A percentile compares a stretch with the other conserved stretches of the same genome.
phyloP scores from a whole-genome alignment of 1,140 invertebrate genomes.

The Chrysomallon squamiferum region DNA sequence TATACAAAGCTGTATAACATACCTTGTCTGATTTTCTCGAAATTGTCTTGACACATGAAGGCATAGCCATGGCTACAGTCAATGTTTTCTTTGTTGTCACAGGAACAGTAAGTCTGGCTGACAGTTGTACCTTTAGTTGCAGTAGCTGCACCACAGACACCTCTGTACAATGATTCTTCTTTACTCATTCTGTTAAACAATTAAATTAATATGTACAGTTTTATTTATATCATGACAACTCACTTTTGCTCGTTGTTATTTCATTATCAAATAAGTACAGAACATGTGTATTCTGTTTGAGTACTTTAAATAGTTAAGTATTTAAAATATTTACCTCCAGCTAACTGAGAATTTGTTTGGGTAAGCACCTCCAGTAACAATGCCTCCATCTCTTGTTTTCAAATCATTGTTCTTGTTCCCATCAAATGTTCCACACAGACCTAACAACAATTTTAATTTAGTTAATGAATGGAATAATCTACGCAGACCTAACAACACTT shows the following conservation, averaged over 20 bases:
- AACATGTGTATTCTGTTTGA: too few relatives aligned
- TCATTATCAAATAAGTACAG: too few relatives aligned
- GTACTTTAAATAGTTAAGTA: too few relatives aligned
- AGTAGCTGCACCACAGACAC: conserved; percentile 33
- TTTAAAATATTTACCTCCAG: conserved; percentile 49
- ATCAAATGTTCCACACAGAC: conserved; percentile 49
- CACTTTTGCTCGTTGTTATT: too few relatives aligned
- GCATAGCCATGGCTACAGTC: conserved; percentile 19
- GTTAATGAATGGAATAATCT: conserved; percentile 36
- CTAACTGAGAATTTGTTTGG: conserved; percentile 30
- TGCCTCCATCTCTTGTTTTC: conserved; percentile 24
- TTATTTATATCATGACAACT: too few relatives aligned
- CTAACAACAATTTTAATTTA: conserved; percentile 12
- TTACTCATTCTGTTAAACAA: conserved; percentile 15
- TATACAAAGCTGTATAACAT: too few relatives aligned
- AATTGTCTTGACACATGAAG: conserved; percentile 18
- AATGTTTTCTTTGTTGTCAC: conserved; percentile 13
- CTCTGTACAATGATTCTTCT: conserved; percentile 26
- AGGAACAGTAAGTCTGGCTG: conserved; percentile 27
- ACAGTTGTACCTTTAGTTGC: not conserved
- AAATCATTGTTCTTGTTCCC: conserved; percentile 35
- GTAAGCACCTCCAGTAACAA: conserved; percentile 11
- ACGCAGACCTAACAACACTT: conserved; percentile 39
- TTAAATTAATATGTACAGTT: too few relatives aligned
- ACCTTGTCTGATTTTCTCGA: conserved; percentile 26